Conservation (phyloP, 2,113 vertebrate species). For the Diadophis punctatus region DNA sequence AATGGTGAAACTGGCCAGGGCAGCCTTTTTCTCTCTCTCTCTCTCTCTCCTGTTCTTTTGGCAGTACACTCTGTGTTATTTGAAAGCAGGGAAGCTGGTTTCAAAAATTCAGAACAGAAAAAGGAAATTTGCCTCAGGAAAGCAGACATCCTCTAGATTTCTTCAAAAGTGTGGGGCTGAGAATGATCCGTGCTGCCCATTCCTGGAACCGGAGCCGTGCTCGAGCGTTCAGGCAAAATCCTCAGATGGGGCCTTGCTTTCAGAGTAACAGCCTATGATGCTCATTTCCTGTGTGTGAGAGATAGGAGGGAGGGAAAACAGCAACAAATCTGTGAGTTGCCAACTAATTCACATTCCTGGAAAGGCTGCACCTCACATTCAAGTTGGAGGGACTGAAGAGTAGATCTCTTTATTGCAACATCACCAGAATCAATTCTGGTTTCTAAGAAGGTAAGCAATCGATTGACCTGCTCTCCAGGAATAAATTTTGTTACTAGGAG, state of each 20-base stretch:
- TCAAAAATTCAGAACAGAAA: neutral
- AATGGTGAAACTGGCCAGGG: neutral
- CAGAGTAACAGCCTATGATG: constrained; percentile 51
- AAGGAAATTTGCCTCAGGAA: constrained; percentile 1
- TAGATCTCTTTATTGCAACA: neutral
- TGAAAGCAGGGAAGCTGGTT: neutral
- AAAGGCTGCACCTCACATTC: neutral
- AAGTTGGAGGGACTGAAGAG: neutral
- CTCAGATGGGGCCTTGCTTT: constrained; percentile 22
- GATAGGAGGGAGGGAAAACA: constrained; percentile 3
- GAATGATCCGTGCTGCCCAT: neutral
- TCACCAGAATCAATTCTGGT: neutral
- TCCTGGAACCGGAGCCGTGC: neutral
- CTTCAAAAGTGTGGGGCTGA: neutral
- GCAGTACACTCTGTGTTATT: neutral
- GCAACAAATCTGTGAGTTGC: constrained; percentile 17
- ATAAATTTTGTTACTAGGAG: neutral
- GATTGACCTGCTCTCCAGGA: neutral
- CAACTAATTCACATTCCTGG: neutral
- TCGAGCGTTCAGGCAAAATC: neutral
- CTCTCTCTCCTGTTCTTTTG: neutral
- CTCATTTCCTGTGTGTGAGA: constrained; percentile 62
- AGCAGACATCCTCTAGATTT: neutral
- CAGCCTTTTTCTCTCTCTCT: neutral
- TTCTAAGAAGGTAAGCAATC: neutral